A percentile compares a stretch with the other conserved stretches of the same genome.
These are phyloP conservation scores for Drosophila sordidapex DNA, from an alignment of 2,888 invertebrate species.

Conservation along the genomic window DNA sequence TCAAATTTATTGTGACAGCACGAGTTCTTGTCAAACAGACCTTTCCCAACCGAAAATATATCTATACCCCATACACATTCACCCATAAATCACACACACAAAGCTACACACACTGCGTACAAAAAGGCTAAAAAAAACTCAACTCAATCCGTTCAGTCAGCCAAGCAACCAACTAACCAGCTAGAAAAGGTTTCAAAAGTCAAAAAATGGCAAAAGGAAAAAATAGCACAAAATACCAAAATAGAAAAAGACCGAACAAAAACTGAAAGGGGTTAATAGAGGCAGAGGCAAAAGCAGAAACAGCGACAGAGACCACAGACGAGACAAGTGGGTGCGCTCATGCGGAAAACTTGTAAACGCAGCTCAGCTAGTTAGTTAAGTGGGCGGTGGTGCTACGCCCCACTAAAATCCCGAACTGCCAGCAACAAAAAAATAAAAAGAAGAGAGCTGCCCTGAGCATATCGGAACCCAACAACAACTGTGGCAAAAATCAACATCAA, in stretches of 20 bases:
- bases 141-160: conserved; percentile 52
- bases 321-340: conserved; percentile 80
- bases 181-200: conserved; percentile 63
- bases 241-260: conserved; percentile 10
- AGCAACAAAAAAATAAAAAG: conserved; percentile 11
- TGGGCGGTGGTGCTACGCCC: conserved; percentile 54
- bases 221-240: conserved; percentile 20
- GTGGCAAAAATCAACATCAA: conserved; percentile 75
- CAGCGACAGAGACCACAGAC: conserved; percentile 63
- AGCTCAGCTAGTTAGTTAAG: conserved; percentile 77
- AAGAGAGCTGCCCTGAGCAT: conserved; percentile 39
- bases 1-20: conserved; percentile 43
- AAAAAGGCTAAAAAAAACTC: conserved; percentile 21
- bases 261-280: conserved; percentile 73
- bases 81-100: conserved; percentile 60
- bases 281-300: conserved; percentile 36
- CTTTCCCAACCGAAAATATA: conserved; percentile 52
- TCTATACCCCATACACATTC: conserved; percentile 31
- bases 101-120: conserved; percentile 16
- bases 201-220: conserved; percentile 48
- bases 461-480: conserved; percentile 42
- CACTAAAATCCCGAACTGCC: background rate
- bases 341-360: conserved; percentile 77
- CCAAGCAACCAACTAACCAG: conserved; percentile 53
- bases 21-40: conserved; percentile 46